Conservation (phyloP, 2,797 vertebrate genomes). For the Remorina albescens region DNA sequence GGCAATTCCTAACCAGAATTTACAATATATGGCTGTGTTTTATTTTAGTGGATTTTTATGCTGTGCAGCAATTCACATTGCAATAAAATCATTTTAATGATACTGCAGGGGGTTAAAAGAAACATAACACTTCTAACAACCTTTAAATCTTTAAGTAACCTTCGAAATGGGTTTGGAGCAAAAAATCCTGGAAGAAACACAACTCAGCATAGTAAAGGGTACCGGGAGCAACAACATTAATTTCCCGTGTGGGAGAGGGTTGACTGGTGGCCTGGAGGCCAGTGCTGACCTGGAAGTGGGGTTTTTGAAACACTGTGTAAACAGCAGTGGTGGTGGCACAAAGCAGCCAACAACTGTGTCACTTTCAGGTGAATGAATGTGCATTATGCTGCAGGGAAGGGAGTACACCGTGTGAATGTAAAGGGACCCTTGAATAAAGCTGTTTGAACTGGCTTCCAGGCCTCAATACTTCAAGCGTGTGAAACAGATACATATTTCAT, state of each 20-base stretch:
- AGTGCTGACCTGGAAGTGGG: background rate
- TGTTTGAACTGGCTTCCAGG: too few species aligned
- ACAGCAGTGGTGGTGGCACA: background rate
- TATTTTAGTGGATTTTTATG: background rate
- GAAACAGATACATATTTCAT: background rate
- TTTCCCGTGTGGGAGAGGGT: background rate
- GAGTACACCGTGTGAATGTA: too few species aligned
- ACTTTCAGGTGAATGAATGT: background rate
- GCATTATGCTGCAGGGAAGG: background rate
- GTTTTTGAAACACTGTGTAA: background rate
- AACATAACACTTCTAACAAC: background rate
- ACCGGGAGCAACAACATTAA: background rate
- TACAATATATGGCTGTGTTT: background rate
- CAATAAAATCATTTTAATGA: slow-evolving; percentile 1
- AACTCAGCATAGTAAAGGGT: background rate
- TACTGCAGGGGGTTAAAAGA: background rate
- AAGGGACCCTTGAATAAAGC: too few species aligned
- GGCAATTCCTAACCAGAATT: background rate
- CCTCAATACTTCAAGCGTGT: too few species aligned
- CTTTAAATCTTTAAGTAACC: background rate
- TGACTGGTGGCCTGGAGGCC: background rate
- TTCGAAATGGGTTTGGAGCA: background rate
- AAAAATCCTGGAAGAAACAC: background rate
- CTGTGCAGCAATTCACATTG: slow-evolving; percentile 2
- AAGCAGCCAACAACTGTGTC: background rate